Percentiles rank a stretch among this genome's conserved stretches.
phyloP scores from a whole-genome alignment of 92 coral and sea anemone genomes.

The Palythoa grandis region DNA sequence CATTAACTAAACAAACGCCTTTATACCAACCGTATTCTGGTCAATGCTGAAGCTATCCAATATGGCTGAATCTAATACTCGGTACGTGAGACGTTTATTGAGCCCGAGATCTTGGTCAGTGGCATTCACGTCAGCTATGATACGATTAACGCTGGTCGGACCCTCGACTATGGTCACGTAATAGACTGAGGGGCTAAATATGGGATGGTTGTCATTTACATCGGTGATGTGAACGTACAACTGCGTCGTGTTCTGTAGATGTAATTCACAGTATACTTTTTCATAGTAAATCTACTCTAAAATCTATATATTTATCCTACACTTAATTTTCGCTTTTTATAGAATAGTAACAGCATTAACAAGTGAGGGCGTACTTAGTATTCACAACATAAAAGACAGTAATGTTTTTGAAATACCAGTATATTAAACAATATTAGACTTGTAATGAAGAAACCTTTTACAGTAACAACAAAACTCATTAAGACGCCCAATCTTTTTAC shows the following conservation, averaged over 20 bases:
- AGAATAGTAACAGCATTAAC: too few relatives aligned
- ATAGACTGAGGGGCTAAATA: slow-evolving; percentile 21
- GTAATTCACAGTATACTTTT: not conserved
- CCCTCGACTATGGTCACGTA: slow-evolving; percentile 47
- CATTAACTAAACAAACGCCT: not conserved
- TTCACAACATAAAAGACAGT: too few relatives aligned
- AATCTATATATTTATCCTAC: too few relatives aligned
- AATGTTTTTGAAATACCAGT: too few relatives aligned
- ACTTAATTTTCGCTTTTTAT: too few relatives aligned
- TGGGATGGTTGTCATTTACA: slow-evolving; percentile 25
- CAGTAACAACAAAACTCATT: too few relatives aligned
- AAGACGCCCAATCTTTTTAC: too few relatives aligned
- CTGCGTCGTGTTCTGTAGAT: slow-evolving; percentile 9
- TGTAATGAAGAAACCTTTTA: too few relatives aligned
- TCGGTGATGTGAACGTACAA: slow-evolving; percentile 25
- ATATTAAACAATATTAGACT: too few relatives aligned
- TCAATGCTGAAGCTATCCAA: slow-evolving; percentile 59
- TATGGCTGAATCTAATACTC: slow-evolving; percentile 45
- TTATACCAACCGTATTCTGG: slow-evolving; percentile 60
- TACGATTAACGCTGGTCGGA: slow-evolving; percentile 16
- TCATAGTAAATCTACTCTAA: not conserved
- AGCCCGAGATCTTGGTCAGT: slow-evolving; percentile 59
- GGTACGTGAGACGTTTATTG: slow-evolving; percentile 58
- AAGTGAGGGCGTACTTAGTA: too few relatives aligned
- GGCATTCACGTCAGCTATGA: slow-evolving; percentile 54